Percentiles rank a stretch among this genome's conserved stretches.
phyloP scores from a whole-genome alignment of 2,113 vertebrate species.

The Diadophis punctatus region DNA sequence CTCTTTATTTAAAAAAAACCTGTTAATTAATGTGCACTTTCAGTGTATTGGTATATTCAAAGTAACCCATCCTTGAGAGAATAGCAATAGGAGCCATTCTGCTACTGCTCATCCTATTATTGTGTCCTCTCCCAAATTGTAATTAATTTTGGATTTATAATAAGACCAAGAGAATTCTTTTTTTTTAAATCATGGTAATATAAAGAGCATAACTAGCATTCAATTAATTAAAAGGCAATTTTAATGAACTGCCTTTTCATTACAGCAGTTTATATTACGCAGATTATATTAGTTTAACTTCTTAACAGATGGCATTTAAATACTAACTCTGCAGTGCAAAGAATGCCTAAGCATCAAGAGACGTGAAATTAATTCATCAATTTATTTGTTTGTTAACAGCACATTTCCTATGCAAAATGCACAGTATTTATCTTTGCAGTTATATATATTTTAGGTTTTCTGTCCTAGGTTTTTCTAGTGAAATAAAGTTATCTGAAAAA shows the following conservation, averaged over 20 bases:
- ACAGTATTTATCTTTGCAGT: neutral
- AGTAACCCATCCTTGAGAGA: neutral
- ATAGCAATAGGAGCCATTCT: neutral
- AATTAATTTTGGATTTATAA: conserved; percentile 10
- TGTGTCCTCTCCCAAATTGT: neutral
- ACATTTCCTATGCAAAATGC: neutral
- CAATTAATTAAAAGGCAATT: conserved; percentile 21
- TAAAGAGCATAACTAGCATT: neutral
- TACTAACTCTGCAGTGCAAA: neutral
- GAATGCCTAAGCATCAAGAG: neutral
- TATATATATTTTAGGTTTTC: neutral
- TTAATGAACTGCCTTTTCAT: conserved; percentile 17
- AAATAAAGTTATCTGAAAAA: neutral
- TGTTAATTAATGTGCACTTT: neutral
- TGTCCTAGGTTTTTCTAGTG: neutral
- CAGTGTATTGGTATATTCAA: neutral
- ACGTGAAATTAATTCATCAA: neutral
- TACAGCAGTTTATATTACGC: neutral
- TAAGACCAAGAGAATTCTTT: conserved; percentile 5
- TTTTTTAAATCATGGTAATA: conserved; percentile 2
- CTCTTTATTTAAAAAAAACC: neutral
- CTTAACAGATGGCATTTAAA: conserved; percentile 22
- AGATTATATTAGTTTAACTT: conserved; percentile 15
- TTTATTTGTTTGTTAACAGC: neutral
- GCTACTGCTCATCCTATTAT: neutral